Evolutionary conservation across 2,888 invertebrate species (phyloP).

Genomic region (Dendrolimus pini): DNA sequence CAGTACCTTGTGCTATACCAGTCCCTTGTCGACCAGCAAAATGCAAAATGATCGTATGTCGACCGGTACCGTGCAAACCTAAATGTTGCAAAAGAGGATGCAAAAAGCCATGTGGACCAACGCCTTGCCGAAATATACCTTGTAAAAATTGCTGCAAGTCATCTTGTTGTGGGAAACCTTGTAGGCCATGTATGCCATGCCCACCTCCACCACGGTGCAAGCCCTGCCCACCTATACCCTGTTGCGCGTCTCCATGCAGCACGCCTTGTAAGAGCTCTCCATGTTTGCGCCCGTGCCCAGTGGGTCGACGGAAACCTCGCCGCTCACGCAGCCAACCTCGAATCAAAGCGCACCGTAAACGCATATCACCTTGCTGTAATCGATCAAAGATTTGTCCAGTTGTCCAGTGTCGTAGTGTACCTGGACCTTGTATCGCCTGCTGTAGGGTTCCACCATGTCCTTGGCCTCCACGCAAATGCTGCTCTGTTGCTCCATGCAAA

Average conservation of each 20-base stretch:
- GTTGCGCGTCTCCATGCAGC: constrained; percentile 17
- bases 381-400: constrained; percentile 42
- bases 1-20: constrained; percentile 22
- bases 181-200: constrained; percentile 15
- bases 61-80: constrained; percentile 32
- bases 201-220: constrained; percentile 5
- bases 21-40: constrained; percentile 32
- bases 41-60: constrained; percentile 45
- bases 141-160: constrained; percentile 26
- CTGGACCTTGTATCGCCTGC: constrained; percentile 33
- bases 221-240: constrained; percentile 14
- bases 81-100: constrained; percentile 28
- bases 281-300: constrained; percentile 47
- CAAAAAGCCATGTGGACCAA: constrained; percentile 32
- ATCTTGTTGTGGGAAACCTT: constrained; percentile 24
- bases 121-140: constrained; percentile 20
- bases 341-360: constrained; percentile 41
- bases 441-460: constrained; percentile 18
- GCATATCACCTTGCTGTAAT: constrained; percentile 54
- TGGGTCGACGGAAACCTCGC: constrained; percentile 39
- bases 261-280: constrained; percentile 43
- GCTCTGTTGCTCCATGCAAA: constrained; percentile 25
- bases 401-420: constrained; percentile 46
- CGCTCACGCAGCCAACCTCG: constrained; percentile 42
- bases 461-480: constrained; percentile 34